Percentiles rank a stretch among this genome's conserved stretches.
Evolutionary conservation across 2,797 vertebrate species (phyloP).

Genomic region (Acipenser transmontanus): DNA sequence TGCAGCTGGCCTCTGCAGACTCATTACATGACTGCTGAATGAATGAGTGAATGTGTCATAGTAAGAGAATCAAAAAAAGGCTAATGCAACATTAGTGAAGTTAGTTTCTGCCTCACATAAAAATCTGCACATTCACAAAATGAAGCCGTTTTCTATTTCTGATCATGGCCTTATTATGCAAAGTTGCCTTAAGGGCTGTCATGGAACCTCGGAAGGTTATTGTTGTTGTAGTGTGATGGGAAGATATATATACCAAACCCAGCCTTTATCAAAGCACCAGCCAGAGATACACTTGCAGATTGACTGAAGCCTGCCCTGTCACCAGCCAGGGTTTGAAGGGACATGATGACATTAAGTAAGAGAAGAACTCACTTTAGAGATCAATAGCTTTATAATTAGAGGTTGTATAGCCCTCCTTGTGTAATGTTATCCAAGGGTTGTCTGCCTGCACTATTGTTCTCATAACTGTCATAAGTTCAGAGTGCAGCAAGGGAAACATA

Average conservation of each 20-base stretch:
- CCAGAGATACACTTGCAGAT: slow-evolving; percentile 4
- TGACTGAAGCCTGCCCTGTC: slow-evolving; percentile 16
- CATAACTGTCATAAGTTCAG: slow-evolving; percentile 11
- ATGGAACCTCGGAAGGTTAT: not conserved
- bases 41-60: slow-evolving; percentile 19
- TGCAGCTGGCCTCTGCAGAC: slow-evolving; percentile 11
- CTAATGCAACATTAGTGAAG: not conserved
- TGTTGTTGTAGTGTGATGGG: slow-evolving; percentile 7
- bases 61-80: not conserved
- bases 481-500: not conserved
- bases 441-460: not conserved
- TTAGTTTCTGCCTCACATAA: slow-evolving; percentile 7
- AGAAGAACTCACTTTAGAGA: slow-evolving; percentile 11
- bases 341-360: slow-evolving; percentile 17
- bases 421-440: not conserved
- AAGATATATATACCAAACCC: slow-evolving; percentile 1
- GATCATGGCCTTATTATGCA: slow-evolving; percentile 8
- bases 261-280: slow-evolving; percentile 5
- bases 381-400: slow-evolving; percentile 14
- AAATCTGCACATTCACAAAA: not conserved
- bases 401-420: slow-evolving; percentile 11
- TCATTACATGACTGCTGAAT: slow-evolving; percentile 6
- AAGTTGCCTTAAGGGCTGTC: slow-evolving; percentile 5
- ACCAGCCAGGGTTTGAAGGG: slow-evolving; percentile 2
- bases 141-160: slow-evolving; percentile 16